phyloP scores from a whole-genome alignment of 2,113 vertebrate genomes.

The Sinocyclocheilus grahami region DNA sequence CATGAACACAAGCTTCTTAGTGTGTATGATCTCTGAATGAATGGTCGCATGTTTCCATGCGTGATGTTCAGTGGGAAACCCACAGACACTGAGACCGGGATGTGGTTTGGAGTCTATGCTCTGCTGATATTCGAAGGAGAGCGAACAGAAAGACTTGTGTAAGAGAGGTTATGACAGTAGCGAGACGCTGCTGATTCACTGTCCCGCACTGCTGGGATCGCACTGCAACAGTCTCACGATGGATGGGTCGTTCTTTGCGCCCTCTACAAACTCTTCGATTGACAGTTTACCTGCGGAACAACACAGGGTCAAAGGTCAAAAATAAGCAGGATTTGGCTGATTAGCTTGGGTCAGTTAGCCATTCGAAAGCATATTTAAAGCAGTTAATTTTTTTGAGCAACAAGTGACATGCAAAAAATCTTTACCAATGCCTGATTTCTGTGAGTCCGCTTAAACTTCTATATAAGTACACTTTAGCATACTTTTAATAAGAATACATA shows the following conservation, averaged over 20 bases:
- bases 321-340: background rate
- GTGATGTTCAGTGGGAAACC: background rate
- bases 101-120: slow-evolving; percentile 27
- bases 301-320: slow-evolving; percentile 16
- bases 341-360: background rate
- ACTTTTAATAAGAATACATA: too few species aligned
- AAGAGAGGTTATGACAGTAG: slow-evolving; percentile 23
- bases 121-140: slow-evolving; percentile 24
- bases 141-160: slow-evolving; percentile 29
- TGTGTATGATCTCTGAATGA: background rate
- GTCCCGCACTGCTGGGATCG: slow-evolving; percentile 90
- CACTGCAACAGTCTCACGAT: slow-evolving; percentile 98
- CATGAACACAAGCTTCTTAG: slow-evolving; percentile 2
- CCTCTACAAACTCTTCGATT: slow-evolving; percentile 96
- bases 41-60: background rate
- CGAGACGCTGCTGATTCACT: slow-evolving; percentile 63
- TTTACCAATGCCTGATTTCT: too few species aligned
- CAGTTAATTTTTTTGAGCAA: background rate
- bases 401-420: background rate
- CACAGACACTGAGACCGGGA: background rate
- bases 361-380: background rate
- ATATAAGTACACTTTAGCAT: too few species aligned
- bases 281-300: slow-evolving; percentile 89
- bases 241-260: slow-evolving; percentile 94
- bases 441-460: too few species aligned